phyloP scores from a whole-genome alignment of 2,888 invertebrate genomes.

The Dryococelus australis region DNA sequence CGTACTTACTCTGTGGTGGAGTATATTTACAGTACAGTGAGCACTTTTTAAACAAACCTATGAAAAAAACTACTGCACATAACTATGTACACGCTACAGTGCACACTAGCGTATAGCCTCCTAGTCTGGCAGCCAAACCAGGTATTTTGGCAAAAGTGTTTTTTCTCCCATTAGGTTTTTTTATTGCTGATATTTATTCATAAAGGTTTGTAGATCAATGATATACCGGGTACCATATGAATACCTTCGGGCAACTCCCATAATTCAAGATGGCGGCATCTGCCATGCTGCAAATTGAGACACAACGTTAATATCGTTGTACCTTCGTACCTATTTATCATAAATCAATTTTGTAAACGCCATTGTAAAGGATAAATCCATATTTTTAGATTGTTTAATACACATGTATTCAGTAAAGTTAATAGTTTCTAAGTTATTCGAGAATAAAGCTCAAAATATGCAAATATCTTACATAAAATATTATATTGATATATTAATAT shows the following conservation, averaged over 20 bases:
- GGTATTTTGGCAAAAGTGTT: no score
- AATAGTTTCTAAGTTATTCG: background rate
- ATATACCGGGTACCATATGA: background rate
- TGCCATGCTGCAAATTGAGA: background rate
- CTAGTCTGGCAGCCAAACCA: no score
- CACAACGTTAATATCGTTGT: background rate
- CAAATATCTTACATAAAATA: background rate
- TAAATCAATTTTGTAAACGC: no score
- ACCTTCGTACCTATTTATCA: no score
- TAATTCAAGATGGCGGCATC: background rate
- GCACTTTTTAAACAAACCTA: no score
- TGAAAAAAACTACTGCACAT: no score
- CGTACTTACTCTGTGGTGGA: no score
- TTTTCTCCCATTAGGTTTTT: background rate
- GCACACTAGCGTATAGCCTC: no score
- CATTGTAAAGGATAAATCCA: background rate
- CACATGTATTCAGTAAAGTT: background rate
- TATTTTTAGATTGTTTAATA: background rate
- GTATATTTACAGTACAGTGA: no score
- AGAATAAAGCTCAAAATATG: background rate
- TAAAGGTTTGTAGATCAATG: background rate
- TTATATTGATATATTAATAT: background rate
- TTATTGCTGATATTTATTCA: conserved; percentile 6
- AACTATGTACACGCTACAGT: no score
- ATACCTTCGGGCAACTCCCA: background rate